Evolutionary conservation across 1,140 invertebrate species (phyloP).

Genomic region (Hormaphis cornu): DNA sequence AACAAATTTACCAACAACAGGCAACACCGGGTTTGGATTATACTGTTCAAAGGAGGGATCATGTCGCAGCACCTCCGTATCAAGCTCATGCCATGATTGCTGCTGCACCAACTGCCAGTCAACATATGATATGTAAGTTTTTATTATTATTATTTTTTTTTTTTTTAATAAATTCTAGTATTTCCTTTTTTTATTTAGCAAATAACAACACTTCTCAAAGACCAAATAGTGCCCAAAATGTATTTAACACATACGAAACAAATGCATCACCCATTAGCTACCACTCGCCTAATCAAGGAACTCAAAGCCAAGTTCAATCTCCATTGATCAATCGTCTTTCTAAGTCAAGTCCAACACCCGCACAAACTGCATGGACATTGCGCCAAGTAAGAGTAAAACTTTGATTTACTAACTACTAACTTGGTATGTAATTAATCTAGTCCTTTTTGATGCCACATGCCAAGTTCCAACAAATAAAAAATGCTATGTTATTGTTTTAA

Average conservation of each 20-base stretch:
- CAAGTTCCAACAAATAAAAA: too few species aligned
- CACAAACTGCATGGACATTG: conserved; percentile 51
- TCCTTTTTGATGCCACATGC: too few species aligned
- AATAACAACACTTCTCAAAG: conserved; percentile 40
- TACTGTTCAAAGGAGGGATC: conserved; percentile 54
- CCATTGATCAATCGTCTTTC: conserved; percentile 54
- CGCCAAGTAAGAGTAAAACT: conserved; percentile 32
- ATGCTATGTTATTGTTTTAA: too few species aligned
- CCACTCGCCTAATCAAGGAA: conserved; percentile 41
- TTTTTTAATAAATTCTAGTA: background rate
- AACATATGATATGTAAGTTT: conserved; percentile 24
- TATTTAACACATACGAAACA: conserved; percentile 58
- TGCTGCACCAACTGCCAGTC: background rate
- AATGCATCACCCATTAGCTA: conserved; percentile 52
- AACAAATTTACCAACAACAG: conserved; percentile 30
- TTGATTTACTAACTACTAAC: background rate
- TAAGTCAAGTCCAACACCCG: conserved; percentile 58
- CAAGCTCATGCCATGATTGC: conserved; percentile 43
- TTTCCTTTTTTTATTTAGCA: background rate
- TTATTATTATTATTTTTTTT: background rate
- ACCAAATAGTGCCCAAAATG: conserved; percentile 59
- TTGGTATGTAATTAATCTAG: too few species aligned
- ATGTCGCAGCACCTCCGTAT: conserved; percentile 43
- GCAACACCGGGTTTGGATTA: conserved; percentile 63
- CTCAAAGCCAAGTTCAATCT: conserved; percentile 38